Evolutionary conservation across 2,888 invertebrate genomes (phyloP).

Genomic region (Meiosimyza decipiens): DNA sequence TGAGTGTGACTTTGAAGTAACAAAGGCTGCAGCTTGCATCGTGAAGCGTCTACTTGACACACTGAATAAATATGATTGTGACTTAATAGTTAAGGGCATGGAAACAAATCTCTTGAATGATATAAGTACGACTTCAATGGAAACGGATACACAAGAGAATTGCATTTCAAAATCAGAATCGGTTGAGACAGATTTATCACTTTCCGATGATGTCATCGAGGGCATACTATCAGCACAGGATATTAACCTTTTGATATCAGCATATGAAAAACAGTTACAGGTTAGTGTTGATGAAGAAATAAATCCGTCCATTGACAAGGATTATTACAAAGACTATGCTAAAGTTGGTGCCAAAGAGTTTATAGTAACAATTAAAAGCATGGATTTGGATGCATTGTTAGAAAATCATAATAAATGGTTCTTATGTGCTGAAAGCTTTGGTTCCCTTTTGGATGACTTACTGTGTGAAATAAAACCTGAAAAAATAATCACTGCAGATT

Average conservation of each 20-base stretch:
- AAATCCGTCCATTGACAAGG: constrained; percentile 50
- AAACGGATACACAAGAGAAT: neutral
- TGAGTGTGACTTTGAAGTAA: constrained; percentile 79
- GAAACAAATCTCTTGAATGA: constrained; percentile 37
- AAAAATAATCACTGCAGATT: constrained; percentile 57
- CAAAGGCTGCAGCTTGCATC: constrained; percentile 72
- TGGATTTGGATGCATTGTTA: constrained; percentile 73
- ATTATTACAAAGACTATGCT: constrained; percentile 60
- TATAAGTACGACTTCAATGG: constrained; percentile 68
- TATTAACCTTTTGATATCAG: constrained; percentile 59
- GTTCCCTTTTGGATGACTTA: constrained; percentile 80
- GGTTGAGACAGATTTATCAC: constrained; percentile 46
- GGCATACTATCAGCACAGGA: constrained; percentile 58
- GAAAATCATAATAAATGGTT: constrained; percentile 76
- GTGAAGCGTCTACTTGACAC: constrained; percentile 67
- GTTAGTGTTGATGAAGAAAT: constrained; percentile 43
- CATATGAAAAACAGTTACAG: constrained; percentile 71
- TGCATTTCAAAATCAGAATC: constrained; percentile 59
- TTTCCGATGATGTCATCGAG: constrained; percentile 56
- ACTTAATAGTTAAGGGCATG: constrained; percentile 46
- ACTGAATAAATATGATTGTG: constrained; percentile 71
- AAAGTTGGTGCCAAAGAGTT: constrained; percentile 72
- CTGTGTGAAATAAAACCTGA: constrained; percentile 52
- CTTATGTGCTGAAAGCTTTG: constrained; percentile 74
- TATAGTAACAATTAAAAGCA: constrained; percentile 69